Evolutionary conservation across 2,888 invertebrate species (phyloP).

Genomic region (Orthosia gothica): DNA sequence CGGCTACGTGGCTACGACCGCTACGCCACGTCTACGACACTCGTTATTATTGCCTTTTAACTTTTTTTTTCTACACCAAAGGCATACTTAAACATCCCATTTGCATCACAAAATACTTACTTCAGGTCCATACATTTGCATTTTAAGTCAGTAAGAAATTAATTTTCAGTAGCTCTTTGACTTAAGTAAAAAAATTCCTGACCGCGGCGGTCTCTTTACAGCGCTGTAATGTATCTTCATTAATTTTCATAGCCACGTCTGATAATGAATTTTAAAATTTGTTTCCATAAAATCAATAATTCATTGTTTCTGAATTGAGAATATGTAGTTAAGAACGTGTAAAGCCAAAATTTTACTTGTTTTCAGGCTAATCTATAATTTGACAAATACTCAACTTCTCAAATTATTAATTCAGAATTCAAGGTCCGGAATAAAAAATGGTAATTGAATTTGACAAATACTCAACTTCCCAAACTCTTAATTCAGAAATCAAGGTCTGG

Average conservation of each 20-base stretch:
- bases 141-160: conserved; percentile 66
- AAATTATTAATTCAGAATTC: no score
- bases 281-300: conserved; percentile 47
- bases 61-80: conserved; percentile 54
- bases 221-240: conserved; percentile 36
- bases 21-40: conserved; percentile 50
- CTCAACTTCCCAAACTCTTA: no score
- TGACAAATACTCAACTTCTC: no score
- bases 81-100: conserved; percentile 61
- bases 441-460: no score
- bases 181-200: conserved; percentile 30
- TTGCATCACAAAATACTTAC: conserved; percentile 69
- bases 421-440: conserved; percentile 1
- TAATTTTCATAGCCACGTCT: conserved; percentile 27
- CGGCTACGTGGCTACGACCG: conserved; percentile 49
- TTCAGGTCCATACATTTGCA: conserved; percentile 64
- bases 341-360: no score
- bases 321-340: no score
- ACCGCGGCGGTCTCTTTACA: conserved; percentile 17
- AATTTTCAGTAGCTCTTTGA: conserved; percentile 58
- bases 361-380: no score
- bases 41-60: conserved; percentile 39
- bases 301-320: background rate
- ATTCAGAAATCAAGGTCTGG: no score
- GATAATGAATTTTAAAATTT: conserved; percentile 45